A percentile compares a stretch with the other conserved stretches of the same genome.
Evolutionary conservation across 2,113 vertebrate genomes (phyloP).

Genomic region (Diadophis punctatus): DNA sequence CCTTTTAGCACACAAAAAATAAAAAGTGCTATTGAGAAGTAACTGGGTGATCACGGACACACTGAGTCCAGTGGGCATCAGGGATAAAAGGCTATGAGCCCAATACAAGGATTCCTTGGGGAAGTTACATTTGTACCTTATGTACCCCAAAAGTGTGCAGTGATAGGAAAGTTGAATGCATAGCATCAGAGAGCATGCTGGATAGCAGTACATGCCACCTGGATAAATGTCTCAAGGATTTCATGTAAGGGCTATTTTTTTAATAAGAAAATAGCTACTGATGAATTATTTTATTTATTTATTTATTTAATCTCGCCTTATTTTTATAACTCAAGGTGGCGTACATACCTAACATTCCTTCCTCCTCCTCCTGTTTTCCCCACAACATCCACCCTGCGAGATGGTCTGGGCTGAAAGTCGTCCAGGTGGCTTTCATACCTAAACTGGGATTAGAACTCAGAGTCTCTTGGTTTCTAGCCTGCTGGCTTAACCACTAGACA

Average conservation of each 20-base stretch:
- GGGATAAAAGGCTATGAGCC: neutral
- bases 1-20: neutral
- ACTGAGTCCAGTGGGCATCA: neutral
- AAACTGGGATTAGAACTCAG: neutral
- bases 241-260: neutral
- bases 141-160: neutral
- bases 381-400: neutral
- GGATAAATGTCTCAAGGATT: neutral
- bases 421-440: neutral
- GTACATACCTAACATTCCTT: neutral
- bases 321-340: neutral
- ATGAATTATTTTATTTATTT: neutral
- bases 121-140: neutral
- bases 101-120: neutral
- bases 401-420: neutral
- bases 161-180: neutral
- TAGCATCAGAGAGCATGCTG: neutral
- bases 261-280: neutral
- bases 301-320: neutral
- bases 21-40: neutral
- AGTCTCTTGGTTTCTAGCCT: neutral
- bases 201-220: neutral
- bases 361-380: neutral
- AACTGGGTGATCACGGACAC: neutral
- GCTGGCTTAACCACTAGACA: neutral